A percentile compares a stretch with the other conserved stretches of the same genome.
Evolutionary conservation across 2,113 vertebrate genomes (phyloP).

Genomic region (Pachycephala philippinensis): DNA sequence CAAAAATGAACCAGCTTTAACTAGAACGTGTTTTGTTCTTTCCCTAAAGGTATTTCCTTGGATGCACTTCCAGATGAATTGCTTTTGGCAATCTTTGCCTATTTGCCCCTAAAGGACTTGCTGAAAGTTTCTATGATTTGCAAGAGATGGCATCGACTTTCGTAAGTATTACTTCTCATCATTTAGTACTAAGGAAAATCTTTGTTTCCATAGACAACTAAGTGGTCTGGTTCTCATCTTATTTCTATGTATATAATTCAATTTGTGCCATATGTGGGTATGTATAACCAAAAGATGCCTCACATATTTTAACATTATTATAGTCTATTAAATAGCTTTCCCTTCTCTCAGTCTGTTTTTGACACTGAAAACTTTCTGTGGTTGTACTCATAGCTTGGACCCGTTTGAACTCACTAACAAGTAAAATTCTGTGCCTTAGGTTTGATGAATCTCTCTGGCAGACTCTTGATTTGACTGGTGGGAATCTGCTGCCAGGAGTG

Average conservation of each 20-base stretch:
- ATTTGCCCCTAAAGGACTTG: conserved; percentile 82
- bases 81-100: conserved; percentile 81
- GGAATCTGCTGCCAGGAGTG: conserved; percentile 74
- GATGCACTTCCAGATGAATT: conserved; percentile 89
- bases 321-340: not conserved
- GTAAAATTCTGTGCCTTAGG: conserved; percentile 62
- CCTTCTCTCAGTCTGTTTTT: not conserved
- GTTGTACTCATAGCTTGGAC: not conserved
- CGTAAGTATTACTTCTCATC: conserved; percentile 74
- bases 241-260: not conserved
- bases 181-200: not conserved
- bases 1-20: not conserved
- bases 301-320: not conserved
- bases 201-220: not conserved
- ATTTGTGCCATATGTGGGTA: not conserved
- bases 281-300: not conserved
- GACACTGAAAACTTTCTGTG: not conserved
- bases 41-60: conserved; percentile 78
- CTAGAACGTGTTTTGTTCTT: not conserved
- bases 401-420: not conserved
- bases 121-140: conserved; percentile 77
- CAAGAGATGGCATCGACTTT: conserved; percentile 84
- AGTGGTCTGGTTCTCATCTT: not conserved
- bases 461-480: conserved; percentile 83
- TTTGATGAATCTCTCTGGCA: conserved; percentile 92